Evolutionary conservation across 2,113 vertebrate species (phyloP).

Genomic region (Montifringilla adamsi): DNA sequence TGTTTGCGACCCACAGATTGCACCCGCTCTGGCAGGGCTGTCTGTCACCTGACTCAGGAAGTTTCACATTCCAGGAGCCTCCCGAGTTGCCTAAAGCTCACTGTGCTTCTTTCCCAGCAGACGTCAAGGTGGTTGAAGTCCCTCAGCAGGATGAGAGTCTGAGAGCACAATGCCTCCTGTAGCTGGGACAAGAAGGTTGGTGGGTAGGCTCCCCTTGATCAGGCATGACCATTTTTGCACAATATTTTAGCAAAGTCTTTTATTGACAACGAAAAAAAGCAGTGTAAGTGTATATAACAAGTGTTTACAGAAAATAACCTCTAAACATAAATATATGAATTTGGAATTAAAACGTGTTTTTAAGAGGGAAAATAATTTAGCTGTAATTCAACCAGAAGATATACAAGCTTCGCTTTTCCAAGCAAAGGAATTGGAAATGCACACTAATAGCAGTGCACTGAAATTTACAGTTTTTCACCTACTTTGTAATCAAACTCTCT

Average conservation of each 20-base stretch:
- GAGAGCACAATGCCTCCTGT: neutral
- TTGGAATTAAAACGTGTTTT: neutral
- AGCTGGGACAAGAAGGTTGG: neutral
- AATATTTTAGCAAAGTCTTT: neutral
- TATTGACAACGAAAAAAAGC: neutral
- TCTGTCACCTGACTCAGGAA: neutral
- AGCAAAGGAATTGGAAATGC: neutral
- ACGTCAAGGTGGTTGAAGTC: neutral
- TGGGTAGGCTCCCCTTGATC: neutral
- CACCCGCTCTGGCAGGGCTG: neutral
- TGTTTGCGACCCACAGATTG: neutral
- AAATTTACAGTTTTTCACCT: neutral
- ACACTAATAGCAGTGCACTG: neutral
- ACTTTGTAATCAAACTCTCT: neutral
- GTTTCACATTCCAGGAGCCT: neutral
- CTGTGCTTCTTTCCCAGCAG: neutral
- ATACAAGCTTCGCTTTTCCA: neutral
- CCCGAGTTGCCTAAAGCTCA: neutral
- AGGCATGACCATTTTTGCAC: neutral
- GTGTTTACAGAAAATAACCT: neutral
- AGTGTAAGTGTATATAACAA: neutral
- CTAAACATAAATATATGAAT: neutral
- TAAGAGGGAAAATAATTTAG: neutral
- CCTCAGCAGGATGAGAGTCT: neutral
- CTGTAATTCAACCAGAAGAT: neutral